Base-by-base conservation (phyloP, 1,140 invertebrate species). In the Nasonia longicornis region DNA sequence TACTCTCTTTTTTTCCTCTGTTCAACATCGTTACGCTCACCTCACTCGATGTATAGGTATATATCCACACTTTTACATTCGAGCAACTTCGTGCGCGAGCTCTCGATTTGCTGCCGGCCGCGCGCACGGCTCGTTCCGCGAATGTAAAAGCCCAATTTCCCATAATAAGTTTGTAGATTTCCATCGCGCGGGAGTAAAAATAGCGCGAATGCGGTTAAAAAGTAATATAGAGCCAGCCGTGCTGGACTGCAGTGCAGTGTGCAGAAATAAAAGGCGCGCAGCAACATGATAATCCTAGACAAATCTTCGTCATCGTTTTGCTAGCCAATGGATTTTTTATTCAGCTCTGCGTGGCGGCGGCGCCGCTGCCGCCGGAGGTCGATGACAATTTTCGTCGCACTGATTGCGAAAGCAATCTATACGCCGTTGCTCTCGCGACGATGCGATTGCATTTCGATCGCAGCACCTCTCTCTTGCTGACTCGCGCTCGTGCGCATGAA, bases 381-480 rank as follows among this genome's bases (percentile, higher is more conserved):
- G 58, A 81, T 77, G 80, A 81, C 80, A 81, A 81, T 81, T 81
- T 81, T 71, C 69, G 69, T 58, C 64, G 71, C 80, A 73, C 80
- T 81, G 80, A 81, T 81, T 81, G 80, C 80, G 63, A 76, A 71
- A 71, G 73, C 73, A 72, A 77, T 72, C 80, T 48, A 77, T 73
- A 77, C 58, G 48, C 22, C 1, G 66, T 6, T 8, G 31, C 26
- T 31, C 29, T 31, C 29, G 31, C 38, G 45, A 75, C 72, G 14
- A 80, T 75, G 79, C 67, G 45, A 77, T 81, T 81, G 80, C 80
- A 66, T 79, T 82, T 82, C 71, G 81, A 78, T 82, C 45, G 77
- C 58, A 7, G 29, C 42, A 42, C 35, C 38, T 20, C 52, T 45
- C 66, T 64, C 69, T 31, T 29, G 2, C n/a, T 81, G n/a, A 22